These are phyloP conservation scores for Masnerella sp. DNA, from an alignment of 2,888 invertebrate species.

Conservation along the genomic window DNA sequence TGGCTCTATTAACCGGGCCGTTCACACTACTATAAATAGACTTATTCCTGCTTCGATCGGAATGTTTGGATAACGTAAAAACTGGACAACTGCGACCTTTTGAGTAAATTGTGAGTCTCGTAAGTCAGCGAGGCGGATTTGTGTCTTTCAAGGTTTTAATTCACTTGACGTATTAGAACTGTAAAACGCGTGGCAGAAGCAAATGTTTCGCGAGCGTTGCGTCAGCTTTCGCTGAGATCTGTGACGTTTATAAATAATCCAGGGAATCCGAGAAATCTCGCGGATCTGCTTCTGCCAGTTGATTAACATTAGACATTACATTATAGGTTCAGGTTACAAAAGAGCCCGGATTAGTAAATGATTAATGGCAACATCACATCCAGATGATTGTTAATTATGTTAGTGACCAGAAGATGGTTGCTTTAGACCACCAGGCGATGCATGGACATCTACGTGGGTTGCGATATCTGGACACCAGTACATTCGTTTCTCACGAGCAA, in stretches of 20 bases:
- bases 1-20: slow-evolving; percentile 12
- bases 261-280: slow-evolving; percentile 2
- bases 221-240: no score
- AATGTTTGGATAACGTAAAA: no score
- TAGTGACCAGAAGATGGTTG: slow-evolving; percentile 40
- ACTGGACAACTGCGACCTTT: not conserved
- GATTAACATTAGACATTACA: slow-evolving; percentile 13
- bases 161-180: slow-evolving; percentile 28
- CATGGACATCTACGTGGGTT: slow-evolving; percentile 37
- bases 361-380: slow-evolving; percentile 44
- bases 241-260: slow-evolving; percentile 35
- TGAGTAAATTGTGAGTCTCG: slow-evolving; percentile 14
- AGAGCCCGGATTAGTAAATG: slow-evolving; percentile 16
- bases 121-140: slow-evolving; percentile 23
- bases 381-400: slow-evolving; percentile 31
- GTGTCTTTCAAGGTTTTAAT: slow-evolving; percentile 11
- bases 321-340: slow-evolving; percentile 5
- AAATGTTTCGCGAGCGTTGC: slow-evolving; percentile 3
- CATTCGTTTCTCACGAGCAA: slow-evolving; percentile 26
- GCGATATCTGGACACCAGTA: slow-evolving; percentile 42
- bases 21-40: slow-evolving; percentile 17
- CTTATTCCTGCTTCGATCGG: no score
- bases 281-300: slow-evolving; percentile 36
- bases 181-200: slow-evolving; percentile 25
- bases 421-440: slow-evolving; percentile 30